A percentile compares a stretch with the other conserved stretches of the same genome.
phyloP scores from a whole-genome alignment of 2,888 invertebrate genomes.

The Leucophenga montana region DNA sequence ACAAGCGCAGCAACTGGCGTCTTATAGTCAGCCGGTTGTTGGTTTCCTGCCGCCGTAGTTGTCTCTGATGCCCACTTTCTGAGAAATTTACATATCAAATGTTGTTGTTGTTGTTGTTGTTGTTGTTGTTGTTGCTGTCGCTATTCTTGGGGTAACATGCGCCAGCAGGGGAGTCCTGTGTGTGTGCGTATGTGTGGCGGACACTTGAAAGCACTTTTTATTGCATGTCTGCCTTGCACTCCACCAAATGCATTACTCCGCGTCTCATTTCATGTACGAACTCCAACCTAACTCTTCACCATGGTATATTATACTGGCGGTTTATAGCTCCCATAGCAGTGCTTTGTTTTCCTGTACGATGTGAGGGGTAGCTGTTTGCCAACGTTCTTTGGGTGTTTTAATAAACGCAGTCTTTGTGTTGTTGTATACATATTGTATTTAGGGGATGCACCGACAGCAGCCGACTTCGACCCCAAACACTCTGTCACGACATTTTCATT shows the following conservation, averaged over 20 bases:
- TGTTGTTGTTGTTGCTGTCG: slow-evolving; percentile 32
- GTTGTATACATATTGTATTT: not conserved
- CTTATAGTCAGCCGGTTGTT: not conserved
- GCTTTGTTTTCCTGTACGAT: not conserved
- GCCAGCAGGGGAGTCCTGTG: slow-evolving; percentile 26
- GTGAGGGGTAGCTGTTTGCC: slow-evolving; percentile 42
- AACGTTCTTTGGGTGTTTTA: slow-evolving; percentile 55
- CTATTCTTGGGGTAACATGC: slow-evolving; percentile 38
- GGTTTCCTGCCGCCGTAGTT: too few relatives aligned
- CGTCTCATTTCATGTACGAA: not conserved
- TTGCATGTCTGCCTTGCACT: slow-evolving; percentile 40
- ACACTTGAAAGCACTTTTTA: slow-evolving; percentile 49
- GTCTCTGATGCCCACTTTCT: too few relatives aligned
- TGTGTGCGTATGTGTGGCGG: slow-evolving; percentile 30
- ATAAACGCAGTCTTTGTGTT: slow-evolving; percentile 50
- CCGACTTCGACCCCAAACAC: slow-evolving; percentile 40
- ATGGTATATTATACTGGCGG: not conserved
- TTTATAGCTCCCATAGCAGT: slow-evolving; percentile 15
- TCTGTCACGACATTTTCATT: slow-evolving; percentile 58
- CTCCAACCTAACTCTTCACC: not conserved
- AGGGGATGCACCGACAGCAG: not conserved
- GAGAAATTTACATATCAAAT: too few relatives aligned
- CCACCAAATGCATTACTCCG: slow-evolving; percentile 54
- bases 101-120: slow-evolving; percentile 12
- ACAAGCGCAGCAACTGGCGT: slow-evolving; percentile 7